These are phyloP conservation scores for Lysiphlebus fabarum DNA, from an alignment of 1,140 invertebrate genomes.

Conservation along the genomic window DNA sequence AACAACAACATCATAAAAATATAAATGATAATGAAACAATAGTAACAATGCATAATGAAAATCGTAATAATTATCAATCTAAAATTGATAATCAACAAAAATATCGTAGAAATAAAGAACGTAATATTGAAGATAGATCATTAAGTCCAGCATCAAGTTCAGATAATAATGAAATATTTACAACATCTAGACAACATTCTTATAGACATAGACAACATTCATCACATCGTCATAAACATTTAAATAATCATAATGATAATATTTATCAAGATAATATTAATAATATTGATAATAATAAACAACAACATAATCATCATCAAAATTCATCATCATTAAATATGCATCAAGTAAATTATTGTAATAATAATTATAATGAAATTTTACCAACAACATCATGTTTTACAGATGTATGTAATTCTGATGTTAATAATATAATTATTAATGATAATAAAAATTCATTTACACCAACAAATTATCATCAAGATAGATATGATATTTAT, in stretches of 20 bases:
- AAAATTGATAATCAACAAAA: conserved; percentile 14
- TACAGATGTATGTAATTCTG: conserved; percentile 20
- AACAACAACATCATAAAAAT: not conserved
- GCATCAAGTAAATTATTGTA: conserved; percentile 14
- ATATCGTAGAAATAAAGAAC: conserved; percentile 1
- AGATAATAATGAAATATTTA: conserved; percentile 14
- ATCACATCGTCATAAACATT: conserved; percentile 17
- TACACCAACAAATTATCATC: conserved; percentile 20
- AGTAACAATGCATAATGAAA: not conserved
- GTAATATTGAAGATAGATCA: conserved; percentile 14
- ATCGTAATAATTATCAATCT: conserved; percentile 7
- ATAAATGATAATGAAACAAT: conserved; percentile 5
- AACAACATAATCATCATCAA: conserved; percentile 2
- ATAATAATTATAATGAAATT: conserved; percentile 20
- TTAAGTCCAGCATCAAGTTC: conserved; percentile 19
- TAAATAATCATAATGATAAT: conserved; percentile 11
- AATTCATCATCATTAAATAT: conserved; percentile 4
- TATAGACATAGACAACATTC: conserved; percentile 16
- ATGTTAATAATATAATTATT: not conserved
- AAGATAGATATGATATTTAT: conserved; percentile 14
- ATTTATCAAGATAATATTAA: conserved; percentile 13
- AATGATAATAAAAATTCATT: conserved; percentile 19
- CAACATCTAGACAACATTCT: conserved; percentile 7
- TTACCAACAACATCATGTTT: conserved; percentile 5
- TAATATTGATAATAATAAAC: not conserved